Evolutionary conservation across 2,797 vertebrate species (phyloP), one percentile per base, ranked within the genome.

Genomic region (Amblyopsis hoosieri): DNA sequence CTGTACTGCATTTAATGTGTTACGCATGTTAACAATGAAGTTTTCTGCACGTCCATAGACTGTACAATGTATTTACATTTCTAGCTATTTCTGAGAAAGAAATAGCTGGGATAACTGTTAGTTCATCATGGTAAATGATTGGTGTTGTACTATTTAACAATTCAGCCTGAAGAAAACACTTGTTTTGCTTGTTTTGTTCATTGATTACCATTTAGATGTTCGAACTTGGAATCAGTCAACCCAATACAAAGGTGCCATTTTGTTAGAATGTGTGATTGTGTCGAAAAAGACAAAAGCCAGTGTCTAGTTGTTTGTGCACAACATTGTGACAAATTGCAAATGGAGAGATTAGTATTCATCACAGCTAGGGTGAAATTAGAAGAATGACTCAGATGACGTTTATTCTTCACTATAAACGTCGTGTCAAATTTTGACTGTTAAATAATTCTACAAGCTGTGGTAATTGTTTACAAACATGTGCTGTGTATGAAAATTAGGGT

Each of bases 131-230:
- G 65, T 51, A 64, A 79, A 70, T 66, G 79, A 89, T 76, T 62
- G n/a, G 54, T 70, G 63, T 69, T 76, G 78, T 63, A 60, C 71
- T 82, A 75, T 80, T 78, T 80, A 85, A 80, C 69, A 71, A 78
- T 69, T 60, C 62, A 54, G 60, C 64, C 67, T 66, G 71, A 66
- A 10, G 58, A 78, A 69, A 80, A 80, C 66, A 74, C 47, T 6
- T 15, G 8, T n/a, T n/a, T n/a, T n/a, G 69, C 72, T 80, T 86
- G 75, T 82, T 80, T 88, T 86, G 78, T 82, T 76, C 76, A 91
- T 86, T 51, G 84, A 89, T 89, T 88, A 82, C 65, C 67, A 12
- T 80, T 81, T 64, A 67, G 74, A 66, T 65, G 78, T 66, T 77
- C 65, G 1, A 23, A 78, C 69, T 71, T 59, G 66, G 79, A 73